A percentile compares a stretch with the other conserved stretches of the same genome.
These are phyloP conservation scores for Pterostichus niger DNA, from an alignment of 2,888 invertebrate genomes.

Conservation along the genomic window DNA sequence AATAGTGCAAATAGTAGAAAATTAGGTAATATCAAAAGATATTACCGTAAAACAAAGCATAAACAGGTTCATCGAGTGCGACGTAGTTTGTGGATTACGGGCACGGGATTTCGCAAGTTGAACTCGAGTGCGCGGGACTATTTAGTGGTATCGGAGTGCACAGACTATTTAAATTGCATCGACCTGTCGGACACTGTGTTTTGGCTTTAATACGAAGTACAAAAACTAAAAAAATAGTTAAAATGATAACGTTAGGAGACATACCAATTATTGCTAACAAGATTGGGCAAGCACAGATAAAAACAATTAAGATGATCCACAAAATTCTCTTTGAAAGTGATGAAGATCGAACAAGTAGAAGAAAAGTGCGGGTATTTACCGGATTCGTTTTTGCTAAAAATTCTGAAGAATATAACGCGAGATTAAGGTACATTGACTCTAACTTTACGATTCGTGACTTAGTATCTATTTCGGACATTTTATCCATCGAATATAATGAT, in stretches of 20 bases:
- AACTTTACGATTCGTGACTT: slow-evolving; percentile 45
- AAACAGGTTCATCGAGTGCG: no score
- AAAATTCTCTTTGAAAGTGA: slow-evolving; percentile 29
- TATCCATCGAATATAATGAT: slow-evolving; percentile 1
- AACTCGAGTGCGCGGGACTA: no score
- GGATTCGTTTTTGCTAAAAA: background rate
- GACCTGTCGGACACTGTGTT: no score
- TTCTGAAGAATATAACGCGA: background rate
- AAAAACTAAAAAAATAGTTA: background rate
- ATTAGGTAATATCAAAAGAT: no score
- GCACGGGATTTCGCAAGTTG: no score
- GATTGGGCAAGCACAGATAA: background rate
- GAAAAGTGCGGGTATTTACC: background rate
- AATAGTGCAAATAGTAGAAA: no score
- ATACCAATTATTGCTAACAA: slow-evolving; percentile 24
- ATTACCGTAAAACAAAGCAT: no score
- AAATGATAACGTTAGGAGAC: background rate
- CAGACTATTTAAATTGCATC: no score
- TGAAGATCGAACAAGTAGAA: background rate
- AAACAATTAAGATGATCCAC: slow-evolving; percentile 11
- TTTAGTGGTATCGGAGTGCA: no score
- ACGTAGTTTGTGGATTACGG: no score
- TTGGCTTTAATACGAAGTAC: no score
- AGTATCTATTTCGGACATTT: background rate
- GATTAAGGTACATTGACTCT: slow-evolving; percentile 2